Conservation (phyloP, 2,888 invertebrate genomes). For the Pandemis heparana region DNA sequence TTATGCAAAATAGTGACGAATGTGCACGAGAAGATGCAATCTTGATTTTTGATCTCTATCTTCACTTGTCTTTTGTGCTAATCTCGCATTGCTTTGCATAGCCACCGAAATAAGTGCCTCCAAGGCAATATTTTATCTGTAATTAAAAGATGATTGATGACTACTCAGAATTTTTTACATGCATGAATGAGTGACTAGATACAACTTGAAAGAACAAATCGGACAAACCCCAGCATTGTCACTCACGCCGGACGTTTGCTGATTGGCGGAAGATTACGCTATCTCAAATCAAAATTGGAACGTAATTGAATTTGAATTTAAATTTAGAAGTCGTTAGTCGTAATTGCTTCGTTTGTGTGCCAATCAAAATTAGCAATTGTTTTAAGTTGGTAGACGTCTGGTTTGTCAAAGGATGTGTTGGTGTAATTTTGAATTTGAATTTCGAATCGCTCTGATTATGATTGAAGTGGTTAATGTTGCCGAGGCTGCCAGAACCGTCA, state of each 20-base stretch:
- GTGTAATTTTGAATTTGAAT: conserved; percentile 26
- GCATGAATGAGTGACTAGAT: not conserved
- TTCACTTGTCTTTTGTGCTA: too few relatives aligned
- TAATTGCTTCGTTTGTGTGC: conserved; percentile 49
- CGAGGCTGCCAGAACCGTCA: not conserved
- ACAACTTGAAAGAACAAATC: not conserved
- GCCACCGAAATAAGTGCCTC: too few relatives aligned
- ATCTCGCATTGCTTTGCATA: too few relatives aligned
- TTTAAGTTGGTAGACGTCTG: conserved; percentile 20
- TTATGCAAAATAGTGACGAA: too few relatives aligned
- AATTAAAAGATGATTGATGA: too few relatives aligned
- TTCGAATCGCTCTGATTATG: conserved; percentile 5
- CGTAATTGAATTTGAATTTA: conserved; percentile 54
- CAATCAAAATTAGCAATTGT: conserved; percentile 41
- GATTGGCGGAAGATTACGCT: conserved; percentile 53
- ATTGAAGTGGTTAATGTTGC: not conserved
- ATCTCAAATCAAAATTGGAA: conserved; percentile 53
- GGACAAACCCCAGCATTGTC: conserved; percentile 13
- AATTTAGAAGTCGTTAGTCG: conserved; percentile 53
- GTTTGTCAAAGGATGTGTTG: conserved; percentile 19
- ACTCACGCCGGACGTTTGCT: conserved; percentile 38
- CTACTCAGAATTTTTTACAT: not conserved
- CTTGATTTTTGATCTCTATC: too few relatives aligned
- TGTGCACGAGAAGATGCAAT: too few relatives aligned
- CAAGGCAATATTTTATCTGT: too few relatives aligned